Conservation (phyloP, 1,140 invertebrate genomes). For the Phymastichus coffea region DNA sequence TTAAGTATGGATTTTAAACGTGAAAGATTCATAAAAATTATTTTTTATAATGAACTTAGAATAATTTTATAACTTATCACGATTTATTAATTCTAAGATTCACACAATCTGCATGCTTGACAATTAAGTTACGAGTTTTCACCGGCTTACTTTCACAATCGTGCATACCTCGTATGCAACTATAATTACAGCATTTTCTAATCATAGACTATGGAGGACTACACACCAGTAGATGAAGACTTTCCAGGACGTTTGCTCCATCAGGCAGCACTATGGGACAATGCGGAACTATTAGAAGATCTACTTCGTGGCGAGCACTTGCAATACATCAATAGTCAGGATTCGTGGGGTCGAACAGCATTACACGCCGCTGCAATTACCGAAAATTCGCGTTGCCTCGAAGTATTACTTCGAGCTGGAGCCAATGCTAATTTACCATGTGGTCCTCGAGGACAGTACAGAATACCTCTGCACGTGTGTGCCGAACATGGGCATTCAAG, state of each 20-base stretch:
- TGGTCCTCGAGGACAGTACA: constrained; percentile 62
- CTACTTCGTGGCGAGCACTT: constrained; percentile 73
- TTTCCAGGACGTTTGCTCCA: constrained; percentile 77
- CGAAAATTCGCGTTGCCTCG: constrained; percentile 77
- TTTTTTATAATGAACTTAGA: too few species aligned
- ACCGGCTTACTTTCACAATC: too few species aligned
- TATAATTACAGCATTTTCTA: too few species aligned
- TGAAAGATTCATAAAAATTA: too few species aligned
- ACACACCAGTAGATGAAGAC: constrained; percentile 63
- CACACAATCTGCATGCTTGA: too few species aligned
- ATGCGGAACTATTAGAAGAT: constrained; percentile 82
- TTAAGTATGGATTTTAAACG: too few species aligned
- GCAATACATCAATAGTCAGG: constrained; percentile 71
- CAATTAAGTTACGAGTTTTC: too few species aligned
- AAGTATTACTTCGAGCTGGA: constrained; percentile 71
- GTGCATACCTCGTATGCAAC: too few species aligned
- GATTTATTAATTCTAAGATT: too few species aligned
- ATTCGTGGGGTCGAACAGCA: constrained; percentile 77
- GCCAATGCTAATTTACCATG: constrained; percentile 73
- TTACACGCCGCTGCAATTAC: constrained; percentile 87
- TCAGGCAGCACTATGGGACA: constrained; percentile 89
- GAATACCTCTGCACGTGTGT: constrained; percentile 80
- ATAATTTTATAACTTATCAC: too few species aligned
- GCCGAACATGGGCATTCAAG: constrained; percentile 75
- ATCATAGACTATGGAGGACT: constrained; percentile 14